Conservation (phyloP, 2,888 invertebrate species). For the Pelosia muscerda region DNA sequence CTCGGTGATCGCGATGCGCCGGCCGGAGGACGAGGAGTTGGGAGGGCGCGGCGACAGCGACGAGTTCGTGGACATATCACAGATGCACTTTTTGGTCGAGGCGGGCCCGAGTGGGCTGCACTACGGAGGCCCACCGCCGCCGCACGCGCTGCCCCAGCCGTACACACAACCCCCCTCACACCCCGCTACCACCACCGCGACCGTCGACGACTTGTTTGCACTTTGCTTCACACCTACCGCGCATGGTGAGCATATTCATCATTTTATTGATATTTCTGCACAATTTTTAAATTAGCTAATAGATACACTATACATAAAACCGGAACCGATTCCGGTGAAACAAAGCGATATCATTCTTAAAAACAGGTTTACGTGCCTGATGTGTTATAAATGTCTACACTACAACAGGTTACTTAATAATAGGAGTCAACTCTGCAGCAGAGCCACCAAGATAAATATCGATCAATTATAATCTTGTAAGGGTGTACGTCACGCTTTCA, state of each 20-base stretch:
- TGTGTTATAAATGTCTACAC: neutral
- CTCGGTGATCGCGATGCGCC: slow-evolving; percentile 91
- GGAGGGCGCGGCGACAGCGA: slow-evolving; percentile 86
- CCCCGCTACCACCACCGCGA: slow-evolving; percentile 84
- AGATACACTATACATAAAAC: slow-evolving; percentile 18
- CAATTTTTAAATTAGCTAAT: slow-evolving; percentile 16
- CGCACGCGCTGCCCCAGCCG: slow-evolving; percentile 80
- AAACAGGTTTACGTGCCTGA: slow-evolving; percentile 44
- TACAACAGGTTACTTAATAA: neutral
- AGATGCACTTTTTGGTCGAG: slow-evolving; percentile 92
- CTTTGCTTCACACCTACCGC: slow-evolving; percentile 90
- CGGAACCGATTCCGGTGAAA: slow-evolving; percentile 51
- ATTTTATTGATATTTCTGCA: slow-evolving; percentile 20
- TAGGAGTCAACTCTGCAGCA: neutral
- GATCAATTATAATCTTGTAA: too few relatives aligned
- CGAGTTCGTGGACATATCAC: slow-evolving; percentile 94
- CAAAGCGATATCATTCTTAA: slow-evolving; percentile 40
- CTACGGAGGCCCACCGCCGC: slow-evolving; percentile 81
- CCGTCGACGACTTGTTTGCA: slow-evolving; percentile 92
- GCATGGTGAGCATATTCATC: slow-evolving; percentile 83
- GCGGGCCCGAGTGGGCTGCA: slow-evolving; percentile 84
- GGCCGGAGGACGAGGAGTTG: slow-evolving; percentile 90
- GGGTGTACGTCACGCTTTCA: too few relatives aligned
- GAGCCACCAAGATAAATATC: too few relatives aligned
- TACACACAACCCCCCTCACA: slow-evolving; percentile 70